These are phyloP conservation scores for Lottia scabra DNA, from an alignment of 2,888 invertebrate genomes.

Conservation along the genomic window DNA sequence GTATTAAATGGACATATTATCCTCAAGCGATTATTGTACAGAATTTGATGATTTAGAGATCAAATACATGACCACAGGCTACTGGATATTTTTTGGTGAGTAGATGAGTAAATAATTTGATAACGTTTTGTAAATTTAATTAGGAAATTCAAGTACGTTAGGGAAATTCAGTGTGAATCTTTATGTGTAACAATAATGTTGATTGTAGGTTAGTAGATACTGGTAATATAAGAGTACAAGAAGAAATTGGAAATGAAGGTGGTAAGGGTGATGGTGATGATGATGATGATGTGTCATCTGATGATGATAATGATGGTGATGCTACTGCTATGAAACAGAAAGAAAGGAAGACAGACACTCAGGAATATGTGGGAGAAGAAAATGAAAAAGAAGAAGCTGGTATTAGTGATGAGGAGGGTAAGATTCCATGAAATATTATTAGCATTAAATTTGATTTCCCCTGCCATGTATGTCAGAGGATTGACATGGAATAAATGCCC, in stretches of 20 bases:
- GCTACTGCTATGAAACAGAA: constrained; percentile 73
- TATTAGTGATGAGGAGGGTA: constrained; percentile 10
- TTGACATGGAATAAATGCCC: no score
- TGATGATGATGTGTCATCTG: constrained; percentile 68
- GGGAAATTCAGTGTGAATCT: no score
- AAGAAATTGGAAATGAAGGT: constrained; percentile 66
- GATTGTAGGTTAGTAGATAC: constrained; percentile 12
- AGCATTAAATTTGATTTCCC: no score
- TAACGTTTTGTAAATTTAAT: no score
- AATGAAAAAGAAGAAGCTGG: constrained; percentile 61
- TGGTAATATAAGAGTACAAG: constrained; percentile 21
- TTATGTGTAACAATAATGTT: neutral
- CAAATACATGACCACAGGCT: no score
- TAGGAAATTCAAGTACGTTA: no score
- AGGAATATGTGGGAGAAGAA: constrained; percentile 70
- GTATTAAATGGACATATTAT: no score
- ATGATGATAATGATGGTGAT: constrained; percentile 76
- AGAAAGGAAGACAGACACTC: constrained; percentile 50
- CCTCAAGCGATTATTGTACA: no score
- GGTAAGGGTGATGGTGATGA: constrained; percentile 68
- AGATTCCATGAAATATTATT: neutral
- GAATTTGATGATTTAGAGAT: no score
- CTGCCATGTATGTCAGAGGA: no score
- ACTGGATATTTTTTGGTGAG: no score
- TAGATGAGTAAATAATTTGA: no score